Conservation (phyloP, 2,113 vertebrate genomes). For the Toxotes chatareus region DNA sequence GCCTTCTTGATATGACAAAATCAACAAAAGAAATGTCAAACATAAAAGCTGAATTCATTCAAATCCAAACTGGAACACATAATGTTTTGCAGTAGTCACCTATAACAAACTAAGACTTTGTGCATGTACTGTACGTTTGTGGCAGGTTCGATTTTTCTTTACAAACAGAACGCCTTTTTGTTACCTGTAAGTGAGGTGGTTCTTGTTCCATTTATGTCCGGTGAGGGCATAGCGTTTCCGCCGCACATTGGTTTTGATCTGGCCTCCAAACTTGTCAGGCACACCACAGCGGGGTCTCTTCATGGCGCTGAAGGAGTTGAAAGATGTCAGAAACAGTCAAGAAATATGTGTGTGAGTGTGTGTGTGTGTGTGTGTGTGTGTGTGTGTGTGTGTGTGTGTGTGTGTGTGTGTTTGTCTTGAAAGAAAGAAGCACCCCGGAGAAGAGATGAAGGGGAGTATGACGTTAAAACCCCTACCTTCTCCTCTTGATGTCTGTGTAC, state of each 20-base stretch:
- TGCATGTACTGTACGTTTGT: background rate
- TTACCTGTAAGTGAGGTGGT: conserved; percentile 94
- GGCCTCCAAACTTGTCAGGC: conserved; percentile 94
- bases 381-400: conserved; percentile 1
- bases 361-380: conserved; percentile 3
- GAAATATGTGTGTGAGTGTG: conserved; percentile 1
- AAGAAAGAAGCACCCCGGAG: conserved; percentile 26
- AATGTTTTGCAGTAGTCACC: background rate
- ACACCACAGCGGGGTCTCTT: conserved; percentile 94
- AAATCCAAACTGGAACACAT: background rate
- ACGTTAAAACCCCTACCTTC: background rate
- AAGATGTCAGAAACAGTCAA: conserved; percentile 22
- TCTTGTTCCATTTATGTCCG: conserved; percentile 93
- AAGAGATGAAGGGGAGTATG: conserved; percentile 27
- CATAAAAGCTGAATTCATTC: background rate
- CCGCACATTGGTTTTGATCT: conserved; percentile 94
- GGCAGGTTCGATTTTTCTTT: background rate
- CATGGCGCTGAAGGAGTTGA: conserved; percentile 89
- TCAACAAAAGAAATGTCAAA: background rate
- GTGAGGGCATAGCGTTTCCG: conserved; percentile 94
- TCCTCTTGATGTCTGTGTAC: conserved; percentile 2
- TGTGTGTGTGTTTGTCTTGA: conserved; percentile 10
- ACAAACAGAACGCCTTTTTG: background rate
- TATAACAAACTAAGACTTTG: background rate
- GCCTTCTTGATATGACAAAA: background rate